Base-by-base conservation (phyloP, 2,113 vertebrate genomes). In the Mandrillus leucophaeus region DNA sequence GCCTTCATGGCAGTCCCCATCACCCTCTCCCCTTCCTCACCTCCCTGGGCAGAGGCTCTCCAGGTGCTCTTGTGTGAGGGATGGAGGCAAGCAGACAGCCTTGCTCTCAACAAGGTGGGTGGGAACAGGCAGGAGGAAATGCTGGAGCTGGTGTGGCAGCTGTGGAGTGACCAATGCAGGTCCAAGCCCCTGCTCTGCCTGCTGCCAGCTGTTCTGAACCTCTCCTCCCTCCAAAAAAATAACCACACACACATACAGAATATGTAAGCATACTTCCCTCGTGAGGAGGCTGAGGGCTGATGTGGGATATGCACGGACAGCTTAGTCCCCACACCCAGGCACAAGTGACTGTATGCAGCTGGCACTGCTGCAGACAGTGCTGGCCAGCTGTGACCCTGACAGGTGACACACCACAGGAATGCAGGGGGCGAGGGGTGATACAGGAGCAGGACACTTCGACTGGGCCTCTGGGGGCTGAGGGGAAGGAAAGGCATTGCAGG, bases 301-400 rank as follows among this genome's bases (percentile, higher is more conserved):
- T 50, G 25, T 14, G 0, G 45, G 76, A 55, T 12, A 20, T 6
- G 4, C 3, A 8, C 6, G n/a, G 75, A 43, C 22, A 57, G 50
- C 13, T n/a, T 7, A 25, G 92, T 11, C 45, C 50, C 38, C 3
- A 18, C 2, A 17, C 52, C 45, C 43, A 17, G 75, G 76, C 22
- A 70, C 23, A 8, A 40, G 18, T 23, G 66, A 68, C 83, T 3
- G 5, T 11, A 11, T 14, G 93, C 5, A 35, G 55, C 90, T 4
- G 16, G 57, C 48, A 83, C 18, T 82, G 23, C 55, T 13, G 14
- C 9, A 52, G 32, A 45, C 27, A 81, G 18, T 16, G 9, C n/a
- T 20, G 8, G 35, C 32, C 0, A 1, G 25, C 5, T 3, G 5
- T 40, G 30, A 52, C 52, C 50, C 30, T 55, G 84, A 88, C 9